Conservation (phyloP, 2,797 vertebrate genomes). For the Leptatherina wallacei region DNA sequence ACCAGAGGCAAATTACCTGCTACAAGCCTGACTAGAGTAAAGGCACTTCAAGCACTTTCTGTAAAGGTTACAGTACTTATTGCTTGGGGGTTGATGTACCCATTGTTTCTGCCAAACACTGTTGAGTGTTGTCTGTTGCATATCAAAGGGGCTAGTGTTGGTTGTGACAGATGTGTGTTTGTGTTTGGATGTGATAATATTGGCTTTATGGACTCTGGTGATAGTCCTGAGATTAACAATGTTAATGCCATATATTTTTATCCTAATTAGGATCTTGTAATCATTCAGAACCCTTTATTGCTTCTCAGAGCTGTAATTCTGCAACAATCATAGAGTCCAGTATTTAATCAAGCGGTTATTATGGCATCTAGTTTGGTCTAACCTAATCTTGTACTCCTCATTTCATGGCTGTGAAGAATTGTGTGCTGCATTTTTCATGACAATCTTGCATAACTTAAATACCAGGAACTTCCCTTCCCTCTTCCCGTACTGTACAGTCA, state of each 20-base stretch:
- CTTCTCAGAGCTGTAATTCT: neutral
- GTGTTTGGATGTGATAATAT: neutral
- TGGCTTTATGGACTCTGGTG: neutral
- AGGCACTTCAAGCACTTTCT: neutral
- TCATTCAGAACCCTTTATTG: neutral
- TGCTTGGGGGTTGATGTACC: neutral
- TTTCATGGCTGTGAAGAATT: too few relatives aligned
- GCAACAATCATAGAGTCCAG: too few relatives aligned
- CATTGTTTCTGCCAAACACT: neutral
- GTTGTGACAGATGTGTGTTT: neutral
- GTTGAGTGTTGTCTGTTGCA: neutral
- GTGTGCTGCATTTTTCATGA: neutral
- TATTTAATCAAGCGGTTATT: too few relatives aligned
- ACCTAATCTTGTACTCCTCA: too few relatives aligned
- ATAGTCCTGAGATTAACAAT: neutral
- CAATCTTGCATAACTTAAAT: neutral
- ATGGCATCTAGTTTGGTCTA: too few relatives aligned
- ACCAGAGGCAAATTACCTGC: neutral
- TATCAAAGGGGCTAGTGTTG: neutral
- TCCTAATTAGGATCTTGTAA: neutral
- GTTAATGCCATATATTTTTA: neutral
- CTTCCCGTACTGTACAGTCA: neutral
- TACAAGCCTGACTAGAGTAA: neutral
- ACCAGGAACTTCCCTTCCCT: neutral
- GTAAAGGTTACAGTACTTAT: slow-evolving; percentile 2